Evolutionary conservation across 2,797 vertebrate genomes (phyloP).

Genomic region (Huso huso): DNA sequence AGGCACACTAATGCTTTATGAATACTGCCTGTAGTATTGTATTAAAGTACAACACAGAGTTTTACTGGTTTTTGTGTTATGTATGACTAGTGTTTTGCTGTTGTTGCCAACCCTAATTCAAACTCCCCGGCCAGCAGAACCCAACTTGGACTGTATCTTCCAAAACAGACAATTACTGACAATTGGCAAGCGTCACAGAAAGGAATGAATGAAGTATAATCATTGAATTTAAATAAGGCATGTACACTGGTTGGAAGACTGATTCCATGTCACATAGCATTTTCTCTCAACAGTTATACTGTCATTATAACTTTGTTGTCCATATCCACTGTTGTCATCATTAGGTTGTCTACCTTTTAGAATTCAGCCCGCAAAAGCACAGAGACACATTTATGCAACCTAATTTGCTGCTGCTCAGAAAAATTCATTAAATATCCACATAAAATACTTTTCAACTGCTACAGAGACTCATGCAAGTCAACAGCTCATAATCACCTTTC

Average conservation of each 20-base stretch:
- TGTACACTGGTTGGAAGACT: not conserved
- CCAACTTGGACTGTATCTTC: too few relatives aligned
- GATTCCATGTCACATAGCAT: not conserved
- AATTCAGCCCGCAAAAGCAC: conserved; percentile 3
- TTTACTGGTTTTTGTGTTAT: too few relatives aligned
- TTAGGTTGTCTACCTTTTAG: conserved; percentile 5
- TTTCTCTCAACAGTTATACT: not conserved
- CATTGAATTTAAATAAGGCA: not conserved
- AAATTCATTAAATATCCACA: conserved; percentile 50
- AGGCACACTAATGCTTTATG: too few relatives aligned
- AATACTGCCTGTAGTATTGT: too few relatives aligned
- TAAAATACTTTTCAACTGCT: conserved; percentile 48
- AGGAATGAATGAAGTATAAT: conserved; percentile 7
- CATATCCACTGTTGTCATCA: not conserved
- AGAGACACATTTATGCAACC: conserved; percentile 9
- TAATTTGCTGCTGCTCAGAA: conserved; percentile 16
- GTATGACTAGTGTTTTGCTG: too few relatives aligned
- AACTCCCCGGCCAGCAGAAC: too few relatives aligned
- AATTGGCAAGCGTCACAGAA: conserved; percentile 23
- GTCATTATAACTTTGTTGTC: not conserved
- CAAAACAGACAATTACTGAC: too few relatives aligned
- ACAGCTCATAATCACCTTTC: conserved; percentile 62
- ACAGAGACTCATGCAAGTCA: conserved; percentile 49
- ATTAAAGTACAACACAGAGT: too few relatives aligned
- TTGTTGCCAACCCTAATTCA: too few relatives aligned